phyloP scores from a whole-genome alignment of 2,797 vertebrate species.

The Pangasius larnaudii region DNA sequence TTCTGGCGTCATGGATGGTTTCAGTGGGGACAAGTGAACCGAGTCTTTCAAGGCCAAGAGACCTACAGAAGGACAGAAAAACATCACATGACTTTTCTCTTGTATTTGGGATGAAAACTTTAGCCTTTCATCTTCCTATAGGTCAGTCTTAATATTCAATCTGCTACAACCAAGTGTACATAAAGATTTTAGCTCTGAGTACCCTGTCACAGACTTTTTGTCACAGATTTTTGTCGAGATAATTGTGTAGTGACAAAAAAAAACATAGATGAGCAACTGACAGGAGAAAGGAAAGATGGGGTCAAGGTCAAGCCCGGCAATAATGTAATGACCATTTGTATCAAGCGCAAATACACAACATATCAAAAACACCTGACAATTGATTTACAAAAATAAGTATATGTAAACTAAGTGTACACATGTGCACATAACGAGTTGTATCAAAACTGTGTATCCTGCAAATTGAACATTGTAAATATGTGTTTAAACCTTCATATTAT shows the following conservation, averaged over 20 bases:
- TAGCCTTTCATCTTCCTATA: background rate
- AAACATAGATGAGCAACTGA: background rate
- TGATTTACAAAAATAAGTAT: background rate
- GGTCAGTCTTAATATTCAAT: background rate
- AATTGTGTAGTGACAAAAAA: background rate
- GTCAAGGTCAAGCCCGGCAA: background rate
- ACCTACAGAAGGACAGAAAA: constrained; percentile 61
- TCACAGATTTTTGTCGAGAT: background rate
- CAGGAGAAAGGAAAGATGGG: background rate
- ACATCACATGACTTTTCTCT: background rate
- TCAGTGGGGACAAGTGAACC: constrained; percentile 70
- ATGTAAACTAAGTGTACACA: background rate
- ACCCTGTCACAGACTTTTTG: background rate
- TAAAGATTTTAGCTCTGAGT: background rate
- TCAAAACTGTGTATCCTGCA: background rate
- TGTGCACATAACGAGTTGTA: background rate
- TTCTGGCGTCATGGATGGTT: constrained; percentile 62
- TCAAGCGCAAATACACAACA: background rate
- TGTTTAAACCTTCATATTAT: background rate
- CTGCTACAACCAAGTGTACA: background rate
- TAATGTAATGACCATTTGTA: background rate
- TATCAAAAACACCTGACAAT: background rate
- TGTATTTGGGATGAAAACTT: background rate
- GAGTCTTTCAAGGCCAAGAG: constrained; percentile 73
- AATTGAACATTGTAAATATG: background rate